These are phyloP conservation scores for Timema podura DNA, from an alignment of 2,888 invertebrate genomes.

Conservation along the genomic window DNA sequence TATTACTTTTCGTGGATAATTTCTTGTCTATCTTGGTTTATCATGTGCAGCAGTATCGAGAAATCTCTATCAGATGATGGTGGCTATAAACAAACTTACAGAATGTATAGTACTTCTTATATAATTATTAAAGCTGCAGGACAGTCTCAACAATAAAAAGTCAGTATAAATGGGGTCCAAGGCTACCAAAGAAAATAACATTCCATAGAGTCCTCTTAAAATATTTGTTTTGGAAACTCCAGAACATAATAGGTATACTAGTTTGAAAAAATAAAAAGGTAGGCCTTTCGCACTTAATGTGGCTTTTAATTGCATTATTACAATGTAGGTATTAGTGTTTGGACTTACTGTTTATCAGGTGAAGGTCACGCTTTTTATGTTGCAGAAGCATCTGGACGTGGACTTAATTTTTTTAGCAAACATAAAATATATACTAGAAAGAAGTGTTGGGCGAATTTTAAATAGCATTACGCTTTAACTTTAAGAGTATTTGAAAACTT, in stretches of 20 bases:
- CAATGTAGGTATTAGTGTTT: constrained; percentile 16
- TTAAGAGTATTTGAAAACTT: constrained; percentile 15
- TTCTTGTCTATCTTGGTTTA: not conserved
- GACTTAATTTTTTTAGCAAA: not conserved
- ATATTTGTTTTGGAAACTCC: not conserved
- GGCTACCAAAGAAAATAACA: constrained; percentile 13
- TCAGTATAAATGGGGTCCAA: constrained; percentile 16
- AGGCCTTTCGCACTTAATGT: not conserved
- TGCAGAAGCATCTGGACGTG: constrained; percentile 5
- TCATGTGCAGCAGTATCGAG: not conserved
- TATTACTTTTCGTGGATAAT: too few relatives aligned
- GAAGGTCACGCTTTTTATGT: constrained; percentile 5
- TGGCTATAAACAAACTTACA: not conserved
- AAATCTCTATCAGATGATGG: constrained; percentile 1
- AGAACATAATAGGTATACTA: not conserved
- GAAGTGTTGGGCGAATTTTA: constrained; percentile 17
- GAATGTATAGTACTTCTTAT: not conserved
- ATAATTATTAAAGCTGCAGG: constrained; percentile 7
- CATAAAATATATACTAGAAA: constrained; percentile 10
- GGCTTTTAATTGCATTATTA: constrained; percentile 5
- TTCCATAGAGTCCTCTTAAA: constrained; percentile 8
- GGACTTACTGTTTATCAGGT: constrained; percentile 9
- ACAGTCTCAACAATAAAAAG: not conserved
- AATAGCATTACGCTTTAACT: constrained; percentile 6
- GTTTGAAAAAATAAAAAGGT: constrained; percentile 13